Evolutionary conservation across 1,140 invertebrate species (phyloP).

Genomic region (Portunus trituberculatus): DNA sequence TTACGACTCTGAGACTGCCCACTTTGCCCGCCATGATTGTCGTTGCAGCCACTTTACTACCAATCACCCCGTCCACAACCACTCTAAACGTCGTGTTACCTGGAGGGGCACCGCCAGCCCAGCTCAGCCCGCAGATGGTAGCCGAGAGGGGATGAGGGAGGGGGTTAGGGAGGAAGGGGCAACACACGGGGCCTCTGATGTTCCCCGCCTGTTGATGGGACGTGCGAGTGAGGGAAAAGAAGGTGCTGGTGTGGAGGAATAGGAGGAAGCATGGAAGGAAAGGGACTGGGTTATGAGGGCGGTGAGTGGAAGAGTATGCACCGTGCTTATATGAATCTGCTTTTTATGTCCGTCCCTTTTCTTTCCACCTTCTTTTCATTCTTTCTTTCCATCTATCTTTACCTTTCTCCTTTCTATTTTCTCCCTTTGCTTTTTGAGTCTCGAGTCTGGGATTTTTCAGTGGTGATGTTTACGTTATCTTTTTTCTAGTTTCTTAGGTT

Average conservation of each 20-base stretch:
- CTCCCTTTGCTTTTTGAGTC: neutral
- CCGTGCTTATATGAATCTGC: neutral
- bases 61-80: conserved; percentile 73
- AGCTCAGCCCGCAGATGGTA: conserved; percentile 48
- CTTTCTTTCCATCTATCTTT: neutral
- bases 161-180: neutral
- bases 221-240: conserved; percentile 28
- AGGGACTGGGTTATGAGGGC: conserved; percentile 36
- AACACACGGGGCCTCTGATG: conserved; percentile 47
- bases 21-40: conserved; percentile 73
- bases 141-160: neutral
- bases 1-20: conserved; percentile 73
- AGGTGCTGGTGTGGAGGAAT: conserved; percentile 3
- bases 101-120: conserved; percentile 48
- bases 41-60: conserved; percentile 73
- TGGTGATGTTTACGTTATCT: neutral
- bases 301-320: neutral
- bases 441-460: neutral
- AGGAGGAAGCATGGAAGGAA: conserved; percentile 2
- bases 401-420: neutral
- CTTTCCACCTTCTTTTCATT: neutral
- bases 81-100: conserved; percentile 74
- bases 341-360: neutral
- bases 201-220: conserved; percentile 44
- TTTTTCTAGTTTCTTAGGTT: neutral